A percentile compares a stretch with the other conserved stretches of the same genome.
Conservation (phyloP, 2,888 invertebrate genomes). For the Griposia aprilina region DNA sequence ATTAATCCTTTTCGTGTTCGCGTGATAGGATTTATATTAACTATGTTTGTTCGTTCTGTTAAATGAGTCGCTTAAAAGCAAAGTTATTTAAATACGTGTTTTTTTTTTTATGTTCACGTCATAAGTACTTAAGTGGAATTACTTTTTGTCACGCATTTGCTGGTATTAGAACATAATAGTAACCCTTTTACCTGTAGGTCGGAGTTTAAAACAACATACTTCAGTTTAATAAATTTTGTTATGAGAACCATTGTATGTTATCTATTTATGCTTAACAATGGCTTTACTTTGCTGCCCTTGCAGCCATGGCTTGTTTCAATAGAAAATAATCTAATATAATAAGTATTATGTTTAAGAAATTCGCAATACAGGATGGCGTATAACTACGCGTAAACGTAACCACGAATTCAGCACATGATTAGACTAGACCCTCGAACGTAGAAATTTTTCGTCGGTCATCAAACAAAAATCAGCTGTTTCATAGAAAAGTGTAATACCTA, state of each 20-base stretch:
- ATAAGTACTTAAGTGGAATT: slow-evolving; percentile 36
- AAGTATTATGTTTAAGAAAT: neutral
- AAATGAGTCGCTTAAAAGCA: slow-evolving; percentile 33
- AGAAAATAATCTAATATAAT: slow-evolving; percentile 2
- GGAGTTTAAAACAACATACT: slow-evolving; percentile 30
- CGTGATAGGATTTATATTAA: slow-evolving; percentile 29
- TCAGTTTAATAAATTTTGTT: slow-evolving; percentile 13
- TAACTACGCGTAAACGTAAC: too few relatives aligned
- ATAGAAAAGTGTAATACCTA: too few relatives aligned
- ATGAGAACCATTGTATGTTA: slow-evolving; percentile 32
- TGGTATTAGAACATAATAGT: slow-evolving; percentile 12
- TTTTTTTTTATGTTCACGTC: slow-evolving; percentile 43
- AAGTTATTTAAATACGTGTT: slow-evolving; percentile 49
- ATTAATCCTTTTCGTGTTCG: slow-evolving; percentile 32
- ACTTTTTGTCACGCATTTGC: slow-evolving; percentile 44
- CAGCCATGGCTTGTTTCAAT: neutral
- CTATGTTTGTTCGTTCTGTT: slow-evolving; percentile 35
- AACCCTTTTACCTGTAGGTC: slow-evolving; percentile 37
- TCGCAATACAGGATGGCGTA: neutral
- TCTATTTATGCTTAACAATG: slow-evolving; percentile 32
- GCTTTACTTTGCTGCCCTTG: slow-evolving; percentile 14
- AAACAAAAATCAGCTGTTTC: too few relatives aligned
- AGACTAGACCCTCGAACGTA: too few relatives aligned
- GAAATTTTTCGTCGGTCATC: too few relatives aligned
- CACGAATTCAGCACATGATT: too few relatives aligned